These are phyloP conservation scores for Lepus oiostolus DNA, from an alignment of 2,797 vertebrate genomes.

Conservation along the genomic window DNA sequence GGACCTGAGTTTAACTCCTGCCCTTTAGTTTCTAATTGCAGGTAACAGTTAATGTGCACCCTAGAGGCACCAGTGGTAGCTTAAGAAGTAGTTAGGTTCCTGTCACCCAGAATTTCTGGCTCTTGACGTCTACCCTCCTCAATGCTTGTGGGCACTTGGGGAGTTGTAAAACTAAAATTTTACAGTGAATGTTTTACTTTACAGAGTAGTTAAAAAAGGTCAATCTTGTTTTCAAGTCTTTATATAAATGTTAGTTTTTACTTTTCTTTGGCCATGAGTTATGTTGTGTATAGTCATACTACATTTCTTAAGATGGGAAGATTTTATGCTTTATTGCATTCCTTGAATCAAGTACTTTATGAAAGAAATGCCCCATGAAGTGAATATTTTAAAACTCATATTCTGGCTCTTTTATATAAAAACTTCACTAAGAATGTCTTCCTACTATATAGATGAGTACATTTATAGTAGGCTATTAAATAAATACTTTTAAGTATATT, in stretches of 20 bases:
- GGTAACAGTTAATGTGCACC: too few species aligned
- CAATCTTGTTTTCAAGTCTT: constrained; percentile 30
- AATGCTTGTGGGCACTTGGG: too few species aligned
- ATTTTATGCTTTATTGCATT: constrained; percentile 14
- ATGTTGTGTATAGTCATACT: not conserved
- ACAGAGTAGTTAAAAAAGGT: constrained; percentile 13
- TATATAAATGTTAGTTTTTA: constrained; percentile 50
- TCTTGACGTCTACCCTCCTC: too few species aligned
- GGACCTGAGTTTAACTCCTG: too few species aligned
- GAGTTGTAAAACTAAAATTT: constrained; percentile 23
- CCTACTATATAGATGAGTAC: not conserved
- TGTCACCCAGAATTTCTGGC: too few species aligned
- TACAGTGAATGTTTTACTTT: constrained; percentile 39
- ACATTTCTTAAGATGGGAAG: constrained; percentile 8
- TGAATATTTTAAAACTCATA: not conserved
- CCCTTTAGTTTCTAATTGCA: too few species aligned
- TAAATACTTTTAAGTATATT: not conserved
- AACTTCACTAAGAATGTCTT: constrained; percentile 22
- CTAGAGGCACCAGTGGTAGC: too few species aligned
- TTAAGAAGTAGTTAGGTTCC: too few species aligned
- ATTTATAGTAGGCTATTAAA: not conserved
- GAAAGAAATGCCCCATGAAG: constrained; percentile 40
- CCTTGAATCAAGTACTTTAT: constrained; percentile 32
- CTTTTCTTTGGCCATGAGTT: not conserved
- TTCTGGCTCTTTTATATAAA: constrained; percentile 9